Evolutionary conservation across 2,113 vertebrate genomes (phyloP).

Genomic region (Perca flavescens): DNA sequence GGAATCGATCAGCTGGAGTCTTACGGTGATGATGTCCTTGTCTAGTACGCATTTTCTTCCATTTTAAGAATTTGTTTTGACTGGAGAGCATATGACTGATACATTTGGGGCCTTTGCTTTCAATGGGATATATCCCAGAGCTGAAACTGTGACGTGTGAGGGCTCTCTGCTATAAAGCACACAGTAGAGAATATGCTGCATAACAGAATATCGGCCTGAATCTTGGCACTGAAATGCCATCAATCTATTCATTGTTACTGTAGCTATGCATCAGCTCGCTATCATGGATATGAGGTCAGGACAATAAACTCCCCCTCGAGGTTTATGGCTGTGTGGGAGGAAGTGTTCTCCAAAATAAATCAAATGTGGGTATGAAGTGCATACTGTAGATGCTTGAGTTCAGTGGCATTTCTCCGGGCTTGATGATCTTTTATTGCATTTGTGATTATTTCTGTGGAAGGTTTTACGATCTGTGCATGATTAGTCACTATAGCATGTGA

Average conservation of each 20-base stretch:
- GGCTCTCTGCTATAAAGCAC: background rate
- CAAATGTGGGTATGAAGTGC: background rate
- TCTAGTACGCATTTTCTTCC: conserved; percentile 69
- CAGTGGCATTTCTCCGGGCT: conserved; percentile 7
- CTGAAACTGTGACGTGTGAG: background rate
- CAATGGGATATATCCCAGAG: background rate
- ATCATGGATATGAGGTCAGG: conserved; percentile 31
- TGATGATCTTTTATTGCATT: conserved; percentile 18
- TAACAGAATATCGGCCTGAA: background rate
- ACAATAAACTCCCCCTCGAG: conserved; percentile 7
- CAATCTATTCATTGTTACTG: conserved; percentile 11
- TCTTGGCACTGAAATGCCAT: conserved; percentile 1
- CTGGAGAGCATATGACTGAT: background rate
- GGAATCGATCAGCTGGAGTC: conserved; percentile 67
- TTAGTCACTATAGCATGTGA: conserved; percentile 5
- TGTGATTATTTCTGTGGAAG: background rate
- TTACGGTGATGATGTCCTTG: conserved; percentile 67
- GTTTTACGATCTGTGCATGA: conserved; percentile 19
- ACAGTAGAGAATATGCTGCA: conserved; percentile 3
- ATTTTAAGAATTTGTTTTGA: background rate
- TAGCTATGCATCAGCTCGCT: conserved; percentile 3
- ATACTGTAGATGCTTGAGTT: background rate
- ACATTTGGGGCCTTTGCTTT: background rate
- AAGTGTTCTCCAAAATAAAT: conserved; percentile 26
- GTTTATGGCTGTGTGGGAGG: conserved; percentile 9